Evolutionary conservation across 30 jellyfish, hydroid and myxozoan genomes (phyloP), one percentile per base, ranked within the genome.

Genomic region (Hydractinia echinata): DNA sequence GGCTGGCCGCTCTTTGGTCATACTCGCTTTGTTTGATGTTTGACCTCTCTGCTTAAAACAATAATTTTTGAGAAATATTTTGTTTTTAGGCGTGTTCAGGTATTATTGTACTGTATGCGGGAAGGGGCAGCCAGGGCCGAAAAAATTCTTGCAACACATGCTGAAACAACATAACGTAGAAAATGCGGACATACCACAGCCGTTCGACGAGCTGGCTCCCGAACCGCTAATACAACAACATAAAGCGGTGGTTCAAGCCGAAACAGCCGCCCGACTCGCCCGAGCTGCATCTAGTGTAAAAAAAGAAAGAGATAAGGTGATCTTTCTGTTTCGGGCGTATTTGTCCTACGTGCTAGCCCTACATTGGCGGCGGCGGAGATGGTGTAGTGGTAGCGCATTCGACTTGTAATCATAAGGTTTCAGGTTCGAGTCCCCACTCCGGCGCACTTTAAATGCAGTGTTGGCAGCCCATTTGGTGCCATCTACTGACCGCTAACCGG

Each of bases 51-150:
- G 44, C 1, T 30, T 30, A 30, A 2, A 30, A 30, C 44, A 30
- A 30, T 30, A 30, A 30, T 30, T 30, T 30, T 30, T 30, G 44
- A 30, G 44, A 30, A 30, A 30, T 30, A 30, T 30, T 30, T 30
- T 30, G 44, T 30, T 30, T 30, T 30, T 30, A 90, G 97, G 97
- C 77, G 95, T 90, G 0, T 90, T 90, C 79, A 90, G 97, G 55
- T 90, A 90, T 79, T 90, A 90, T 86, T 90, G 97, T 74, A 90
- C 97, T 4, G 87, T 90, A 10, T 90, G 97, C 60, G 97, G 97
- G 50, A 90, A 90, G 67, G 97, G 97, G 30, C 97, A 90, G 83
- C 95, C 97, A n/a, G 97, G 97, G 6, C 97, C 97, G 5, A 90
- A 90, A 72, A 90, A 90, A 81, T 90, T 86, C 82, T 87, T 86